Percentiles rank a stretch among this genome's conserved stretches.
Conservation (phyloP, 2,113 vertebrate species). For the Acanthisitta chloris region DNA sequence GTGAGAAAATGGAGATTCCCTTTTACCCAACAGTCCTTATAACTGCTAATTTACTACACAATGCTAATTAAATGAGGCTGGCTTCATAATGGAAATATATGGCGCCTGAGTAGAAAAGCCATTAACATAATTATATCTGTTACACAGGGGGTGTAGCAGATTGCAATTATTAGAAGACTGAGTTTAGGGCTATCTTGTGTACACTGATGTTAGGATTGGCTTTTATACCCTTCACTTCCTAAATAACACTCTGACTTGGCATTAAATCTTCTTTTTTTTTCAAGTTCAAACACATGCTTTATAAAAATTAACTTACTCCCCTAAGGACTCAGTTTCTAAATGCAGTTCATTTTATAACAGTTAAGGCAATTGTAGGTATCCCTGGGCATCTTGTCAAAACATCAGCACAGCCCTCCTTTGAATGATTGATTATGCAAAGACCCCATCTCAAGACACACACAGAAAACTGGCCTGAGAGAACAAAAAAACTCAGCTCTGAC, state of each 20-base stretch:
- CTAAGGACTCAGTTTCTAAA: conserved; percentile 30
- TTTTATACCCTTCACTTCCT: conserved; percentile 49
- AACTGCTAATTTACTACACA: conserved; percentile 77
- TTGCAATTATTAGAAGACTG: conserved; percentile 71
- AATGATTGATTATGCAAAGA: not conserved
- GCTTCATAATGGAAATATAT: conserved; percentile 75
- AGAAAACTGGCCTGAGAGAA: not conserved
- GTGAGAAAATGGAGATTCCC: conserved; percentile 72
- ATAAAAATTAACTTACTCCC: not conserved
- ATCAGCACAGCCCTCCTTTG: not conserved
- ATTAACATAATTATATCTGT: conserved; percentile 76
- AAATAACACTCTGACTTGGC: conserved; percentile 1
- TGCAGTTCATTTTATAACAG: not conserved
- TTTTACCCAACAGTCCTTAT: conserved; percentile 67
- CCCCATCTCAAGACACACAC: not conserved
- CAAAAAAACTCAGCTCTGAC: not conserved
- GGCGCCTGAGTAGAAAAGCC: conserved; percentile 65
- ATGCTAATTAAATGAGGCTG: conserved; percentile 76
- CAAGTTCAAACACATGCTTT: not conserved
- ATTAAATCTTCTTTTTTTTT: not conserved
- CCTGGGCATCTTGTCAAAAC: conserved; percentile 38
- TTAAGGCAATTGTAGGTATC: not conserved
- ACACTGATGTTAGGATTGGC: conserved; percentile 5
- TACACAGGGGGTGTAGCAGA: conserved; percentile 62
- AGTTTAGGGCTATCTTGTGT: conserved; percentile 40